Evolutionary conservation across 2,888 invertebrate species (phyloP), one percentile per base, ranked within the genome.

Genomic region (Drosophila borealis): DNA sequence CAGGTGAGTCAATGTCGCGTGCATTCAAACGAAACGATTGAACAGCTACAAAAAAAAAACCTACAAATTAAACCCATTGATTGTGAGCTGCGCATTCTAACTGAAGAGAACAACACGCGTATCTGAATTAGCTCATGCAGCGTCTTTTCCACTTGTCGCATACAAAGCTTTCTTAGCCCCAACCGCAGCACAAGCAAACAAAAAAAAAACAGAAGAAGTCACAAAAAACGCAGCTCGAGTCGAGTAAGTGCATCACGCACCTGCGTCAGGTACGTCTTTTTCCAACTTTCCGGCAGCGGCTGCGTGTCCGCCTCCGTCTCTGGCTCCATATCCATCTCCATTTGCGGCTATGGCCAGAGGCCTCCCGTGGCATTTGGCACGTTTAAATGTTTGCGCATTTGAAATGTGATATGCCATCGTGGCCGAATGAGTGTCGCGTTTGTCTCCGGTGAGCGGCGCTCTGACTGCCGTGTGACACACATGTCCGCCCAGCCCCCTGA

Each of bases 301-400:
- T 46, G 21, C 37, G 44, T n/a, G 45, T 36, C 42, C n/a, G 51
- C 4, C 56, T 8, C n/a, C 34, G 21, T 46, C 59, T 37, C 21
- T 21, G 4, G 14, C 54, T 9, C 29, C 11, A n/a, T 8, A 14
- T 14, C 9, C 39, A n/a, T 17, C 39, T n/a, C 3, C n/a, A 33
- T 14, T 14, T 45, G n/a, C 33, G 41, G 25, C 59, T 42, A 13
- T 8, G 19, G 19, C 45, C 36, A 41, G 33, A 33, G 42, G 65
- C 45, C 64, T 34, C 25, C 36, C 42, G 44, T 64, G 55, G 49
- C 59, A 56, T 78, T 78, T 61, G 61, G 57, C 73, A 66, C 71
- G 80, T 67, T 74, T 62, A 55, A 67, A 70, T 70, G 75, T 78
- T 81, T 70, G 75, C 70, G 48, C 63, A 70, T 78, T 81, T 67